Evolutionary conservation across 2,888 invertebrate genomes (phyloP), one percentile per base, ranked within the genome.

Genomic region (Lycaena phlaeas): DNA sequence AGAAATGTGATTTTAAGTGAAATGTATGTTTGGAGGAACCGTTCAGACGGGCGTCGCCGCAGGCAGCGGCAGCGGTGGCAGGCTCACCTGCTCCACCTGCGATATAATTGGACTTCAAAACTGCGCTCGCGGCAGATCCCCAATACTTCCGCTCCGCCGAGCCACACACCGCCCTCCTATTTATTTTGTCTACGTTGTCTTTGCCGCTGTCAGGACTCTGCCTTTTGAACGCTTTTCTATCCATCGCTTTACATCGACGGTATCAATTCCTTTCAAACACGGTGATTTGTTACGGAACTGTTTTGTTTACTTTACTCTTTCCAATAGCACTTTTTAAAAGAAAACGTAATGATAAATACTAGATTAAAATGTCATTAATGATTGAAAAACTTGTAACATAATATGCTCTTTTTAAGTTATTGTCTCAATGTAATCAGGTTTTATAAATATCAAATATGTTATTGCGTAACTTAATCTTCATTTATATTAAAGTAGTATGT

Each of bases 41-140:
- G 28, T 14, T 38, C 25, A 36, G 29, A 41, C 36, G 15, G 30
- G n/a, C 27, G 44, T 37, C 42, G 50, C 48, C 48, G 28, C 57
- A 46, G 61, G 68, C 69, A 47, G 34, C n/a, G n/a, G n/a, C n/a
- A n/a, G n/a, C n/a, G n/a, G n/a, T n/a, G n/a, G n/a, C n/a, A n/a
- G n/a, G n/a, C n/a, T n/a, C 45, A 46, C 53, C 49, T 57, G 59
- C 65, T 64, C 66, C 75, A 68, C 67, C 68, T 73, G 65, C 71
- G 67, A 75, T 84, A 85, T 85, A 85, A 85, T 85, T 85, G 85
- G 68, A 78, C 81, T 82, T 85, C 82, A 84, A 84, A 85, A 81
- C 79, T 79, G 69, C 65, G 65, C 66, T 67, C 68, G 63, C 63
- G 61, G 64, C 68, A 73, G 76, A 82, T 74, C 84, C 77, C 78